Conservation (phyloP, 2,113 vertebrate species). For the Alligator mississippiensis region DNA sequence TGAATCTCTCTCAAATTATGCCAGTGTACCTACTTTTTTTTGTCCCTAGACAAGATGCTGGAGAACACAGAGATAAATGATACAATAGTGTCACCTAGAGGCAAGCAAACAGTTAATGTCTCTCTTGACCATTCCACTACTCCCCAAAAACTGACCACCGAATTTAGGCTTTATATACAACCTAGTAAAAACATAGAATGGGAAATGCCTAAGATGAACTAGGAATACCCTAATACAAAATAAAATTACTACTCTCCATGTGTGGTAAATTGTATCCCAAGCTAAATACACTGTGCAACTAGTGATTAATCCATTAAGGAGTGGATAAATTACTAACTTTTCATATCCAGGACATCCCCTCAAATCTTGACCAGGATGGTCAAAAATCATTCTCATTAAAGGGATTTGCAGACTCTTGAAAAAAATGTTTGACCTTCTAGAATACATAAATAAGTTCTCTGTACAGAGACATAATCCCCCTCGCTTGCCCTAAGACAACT, state of each 20-base stretch:
- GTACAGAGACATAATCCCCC: background rate
- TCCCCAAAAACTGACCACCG: background rate
- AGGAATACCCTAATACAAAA: slow-evolving; percentile 48
- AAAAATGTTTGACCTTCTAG: background rate
- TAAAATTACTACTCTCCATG: slow-evolving; percentile 35
- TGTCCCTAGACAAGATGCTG: slow-evolving; percentile 71
- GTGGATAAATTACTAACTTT: background rate
- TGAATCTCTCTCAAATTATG: slow-evolving; percentile 31
- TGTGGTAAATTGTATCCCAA: background rate
- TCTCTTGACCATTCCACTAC: background rate
- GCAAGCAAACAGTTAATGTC: slow-evolving; percentile 51
- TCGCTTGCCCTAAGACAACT: background rate
- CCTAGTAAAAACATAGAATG: slow-evolving; percentile 28
- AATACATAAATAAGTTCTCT: background rate
- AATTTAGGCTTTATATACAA: slow-evolving; percentile 37
- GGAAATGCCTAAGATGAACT: slow-evolving; percentile 47
- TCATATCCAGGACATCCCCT: slow-evolving; percentile 10
- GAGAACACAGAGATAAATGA: slow-evolving; percentile 68
- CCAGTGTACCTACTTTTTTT: slow-evolving; percentile 26
- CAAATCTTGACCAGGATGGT: slow-evolving; percentile 28
- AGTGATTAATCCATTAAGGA: background rate
- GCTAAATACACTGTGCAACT: slow-evolving; percentile 20
- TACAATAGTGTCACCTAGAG: slow-evolving; percentile 84
- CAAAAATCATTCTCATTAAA: slow-evolving; percentile 35
- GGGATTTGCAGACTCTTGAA: slow-evolving; percentile 28